Evolutionary conservation across 2,888 invertebrate genomes (phyloP).

Genomic region (Lepidocyrtinus sp.): DNA sequence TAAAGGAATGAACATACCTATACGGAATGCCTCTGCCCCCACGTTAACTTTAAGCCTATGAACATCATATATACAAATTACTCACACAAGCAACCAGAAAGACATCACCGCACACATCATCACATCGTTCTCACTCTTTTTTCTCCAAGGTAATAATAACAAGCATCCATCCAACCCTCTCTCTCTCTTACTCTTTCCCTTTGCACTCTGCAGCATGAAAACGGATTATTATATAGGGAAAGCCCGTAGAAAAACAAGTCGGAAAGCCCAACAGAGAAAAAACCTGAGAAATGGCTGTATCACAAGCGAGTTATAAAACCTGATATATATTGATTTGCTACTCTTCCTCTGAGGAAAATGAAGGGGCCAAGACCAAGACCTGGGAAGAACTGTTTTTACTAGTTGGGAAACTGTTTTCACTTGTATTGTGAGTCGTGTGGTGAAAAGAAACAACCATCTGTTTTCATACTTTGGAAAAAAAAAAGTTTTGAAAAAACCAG

Average conservation of each 20-base stretch:
- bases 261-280: conserved; percentile 31
- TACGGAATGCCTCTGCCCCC: too few species aligned
- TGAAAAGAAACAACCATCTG: conserved; percentile 75
- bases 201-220: too few species aligned
- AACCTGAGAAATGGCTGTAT: background rate
- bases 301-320: conserved; percentile 4
- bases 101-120: conserved; percentile 19
- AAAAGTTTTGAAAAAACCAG: conserved; percentile 49
- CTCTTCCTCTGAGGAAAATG: conserved; percentile 67
- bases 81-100: too few species aligned
- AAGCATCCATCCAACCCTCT: too few species aligned
- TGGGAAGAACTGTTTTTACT: conserved; percentile 76
- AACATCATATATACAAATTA: background rate
- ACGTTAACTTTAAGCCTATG: too few species aligned
- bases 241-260: conserved; percentile 31
- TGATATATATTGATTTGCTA: conserved; percentile 69
- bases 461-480: conserved; percentile 74
- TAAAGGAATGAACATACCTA: too few species aligned
- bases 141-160: conserved; percentile 39
- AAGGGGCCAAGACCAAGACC: conserved; percentile 72
- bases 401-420: conserved; percentile 71
- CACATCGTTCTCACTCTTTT: conserved; percentile 23
- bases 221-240: conserved; percentile 44
- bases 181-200: too few species aligned
- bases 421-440: conserved; percentile 70